Conservation (phyloP, 2,113 vertebrate species). For the Syrrhaptes paradoxus region DNA sequence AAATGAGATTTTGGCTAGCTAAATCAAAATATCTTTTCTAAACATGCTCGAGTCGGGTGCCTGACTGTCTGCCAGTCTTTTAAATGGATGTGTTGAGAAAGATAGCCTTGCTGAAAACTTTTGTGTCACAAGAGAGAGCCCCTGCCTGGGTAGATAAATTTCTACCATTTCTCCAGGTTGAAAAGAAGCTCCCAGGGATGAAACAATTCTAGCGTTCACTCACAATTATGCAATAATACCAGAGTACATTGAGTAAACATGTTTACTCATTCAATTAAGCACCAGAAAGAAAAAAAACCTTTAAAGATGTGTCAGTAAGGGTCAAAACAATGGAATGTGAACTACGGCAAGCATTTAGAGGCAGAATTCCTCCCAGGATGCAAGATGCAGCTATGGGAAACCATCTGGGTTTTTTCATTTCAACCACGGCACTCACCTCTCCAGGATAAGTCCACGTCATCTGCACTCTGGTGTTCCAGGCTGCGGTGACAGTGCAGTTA, state of each 20-base stretch:
- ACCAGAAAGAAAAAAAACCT: constrained; percentile 26
- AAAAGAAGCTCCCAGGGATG: constrained; percentile 27
- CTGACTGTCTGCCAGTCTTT: constrained; percentile 65
- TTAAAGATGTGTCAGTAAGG: constrained; percentile 31
- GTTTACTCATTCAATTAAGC: constrained; percentile 42
- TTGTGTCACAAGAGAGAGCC: constrained; percentile 33
- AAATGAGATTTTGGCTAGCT: constrained; percentile 34
- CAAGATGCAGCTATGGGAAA: not conserved
- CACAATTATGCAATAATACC: not conserved
- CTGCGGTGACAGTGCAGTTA: constrained; percentile 87
- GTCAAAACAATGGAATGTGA: constrained; percentile 16
- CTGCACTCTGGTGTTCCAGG: constrained; percentile 89
- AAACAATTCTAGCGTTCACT: not conserved
- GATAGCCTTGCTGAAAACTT: not conserved
- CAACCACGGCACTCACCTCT: constrained; percentile 77
- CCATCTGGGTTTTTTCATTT: not conserved
- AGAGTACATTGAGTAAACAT: constrained; percentile 15
- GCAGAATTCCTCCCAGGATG: not conserved
- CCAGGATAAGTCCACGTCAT: constrained; percentile 91
- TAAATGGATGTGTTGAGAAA: constrained; percentile 16
- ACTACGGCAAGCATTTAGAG: not conserved
- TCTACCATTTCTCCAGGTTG: not conserved
- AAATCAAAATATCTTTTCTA: constrained; percentile 61
- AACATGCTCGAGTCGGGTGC: constrained; percentile 45
- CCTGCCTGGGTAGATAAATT: constrained; percentile 53